Base-by-base conservation (phyloP, 2,888 invertebrate species). In the Cephus spinipes region DNA sequence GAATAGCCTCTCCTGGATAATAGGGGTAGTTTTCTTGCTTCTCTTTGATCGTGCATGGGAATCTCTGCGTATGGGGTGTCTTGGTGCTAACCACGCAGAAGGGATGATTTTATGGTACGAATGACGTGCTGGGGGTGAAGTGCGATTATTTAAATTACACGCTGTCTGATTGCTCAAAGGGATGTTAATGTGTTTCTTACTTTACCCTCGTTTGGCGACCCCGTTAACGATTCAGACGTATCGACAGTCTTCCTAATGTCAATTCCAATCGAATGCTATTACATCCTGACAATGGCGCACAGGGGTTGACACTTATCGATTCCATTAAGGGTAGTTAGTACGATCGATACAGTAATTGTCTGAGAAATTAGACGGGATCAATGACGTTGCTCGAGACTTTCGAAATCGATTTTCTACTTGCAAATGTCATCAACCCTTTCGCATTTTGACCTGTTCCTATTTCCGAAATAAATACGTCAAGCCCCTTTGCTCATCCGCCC, bases 121-220 rank as follows among this genome's bases (percentile, higher is more conserved):
- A 55, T 23, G 23, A 40, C 15, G 40, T 40, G 1, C 40, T 40
- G 40, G 40, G 15, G 12, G 32, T 30, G 9, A 31, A n/a, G n/a
- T 71, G 4, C n/a, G 32, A 30, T 30, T 71, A 71, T 71, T 71
- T 71, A 71, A 71, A 71, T 71, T 15, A 33, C 12, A 30, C 31
- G 30, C 71, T 33, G 71, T 30, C 71, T 30, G 71, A 71, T 71
- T 71, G 71, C 31, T 71, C 71, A 71, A 71, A 71, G 71, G 31
- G 31, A 71, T 30, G 71, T 71, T 32, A 71, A 71, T 71, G 30
- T 33, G 31, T 33, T 33, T 71, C 23, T 33, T 31, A 31, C 31
- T 71, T 71, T 31, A 33, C 3, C 30, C 33, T 30, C 71, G 31
- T 32, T 71, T 71, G 1, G 23, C 55, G 2, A 9, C 55, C 55